Conservation (phyloP, 2,113 vertebrate species). For the Chroicocephalus ridibundus region DNA sequence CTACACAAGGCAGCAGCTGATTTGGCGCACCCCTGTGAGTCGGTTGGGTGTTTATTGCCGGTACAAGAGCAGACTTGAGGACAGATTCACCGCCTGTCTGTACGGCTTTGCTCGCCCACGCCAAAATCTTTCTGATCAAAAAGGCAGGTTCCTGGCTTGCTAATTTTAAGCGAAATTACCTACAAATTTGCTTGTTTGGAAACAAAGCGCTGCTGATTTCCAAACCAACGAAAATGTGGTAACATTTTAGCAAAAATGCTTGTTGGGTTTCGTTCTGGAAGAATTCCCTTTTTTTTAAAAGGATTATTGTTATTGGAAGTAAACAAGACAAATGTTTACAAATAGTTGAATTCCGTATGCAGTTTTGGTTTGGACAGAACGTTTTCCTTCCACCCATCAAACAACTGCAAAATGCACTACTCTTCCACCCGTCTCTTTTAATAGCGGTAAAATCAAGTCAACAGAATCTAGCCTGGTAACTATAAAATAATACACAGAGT, state of each 20-base stretch:
- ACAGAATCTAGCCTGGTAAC: background rate
- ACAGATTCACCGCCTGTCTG: background rate
- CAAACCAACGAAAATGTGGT: background rate
- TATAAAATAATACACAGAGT: background rate
- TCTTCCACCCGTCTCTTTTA: background rate
- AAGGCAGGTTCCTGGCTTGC: background rate
- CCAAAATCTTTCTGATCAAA: background rate
- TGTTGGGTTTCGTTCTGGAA: background rate
- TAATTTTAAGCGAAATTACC: background rate
- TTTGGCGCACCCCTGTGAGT: background rate
- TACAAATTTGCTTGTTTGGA: background rate
- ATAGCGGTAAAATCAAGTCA: background rate
- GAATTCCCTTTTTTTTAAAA: background rate
- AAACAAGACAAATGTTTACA: constrained; percentile 31
- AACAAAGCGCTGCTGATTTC: background rate
- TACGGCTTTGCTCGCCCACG: fast-evolving
- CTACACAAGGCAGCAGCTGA: background rate
- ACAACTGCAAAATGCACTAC: background rate
- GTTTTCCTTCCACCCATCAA: background rate
- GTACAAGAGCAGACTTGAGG: background rate
- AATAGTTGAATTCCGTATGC: background rate
- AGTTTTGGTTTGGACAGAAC: background rate
- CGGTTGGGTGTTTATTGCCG: background rate
- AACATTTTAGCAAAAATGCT: background rate
- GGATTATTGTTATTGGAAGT: background rate